These are phyloP conservation scores for Apodemia mormo DNA, from an alignment of 2,888 invertebrate species.

Conservation along the genomic window DNA sequence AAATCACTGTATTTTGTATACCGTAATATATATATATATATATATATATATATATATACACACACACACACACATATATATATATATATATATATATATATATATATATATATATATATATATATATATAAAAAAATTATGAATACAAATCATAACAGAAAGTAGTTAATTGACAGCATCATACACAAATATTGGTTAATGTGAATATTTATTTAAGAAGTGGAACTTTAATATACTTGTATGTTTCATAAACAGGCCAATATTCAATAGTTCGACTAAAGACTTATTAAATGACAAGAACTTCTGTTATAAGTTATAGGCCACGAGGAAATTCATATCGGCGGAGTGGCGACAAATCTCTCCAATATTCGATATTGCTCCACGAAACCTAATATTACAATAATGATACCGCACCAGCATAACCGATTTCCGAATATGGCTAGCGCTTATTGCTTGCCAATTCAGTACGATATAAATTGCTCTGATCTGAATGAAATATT, in stretches of 20 bases:
- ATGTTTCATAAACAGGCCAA: not conserved
- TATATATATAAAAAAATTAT: too few species aligned
- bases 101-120: too few species aligned
- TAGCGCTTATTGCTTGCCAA: not conserved
- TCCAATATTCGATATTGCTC: slow-evolving; percentile 12
- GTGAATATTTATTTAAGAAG: too few species aligned
- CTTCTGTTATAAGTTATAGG: not conserved
- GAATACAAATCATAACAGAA: too few species aligned
- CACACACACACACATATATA: too few species aligned
- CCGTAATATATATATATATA: too few species aligned
- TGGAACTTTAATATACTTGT: too few species aligned
- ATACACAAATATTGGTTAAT: too few species aligned
- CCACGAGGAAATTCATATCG: slow-evolving; percentile 2
- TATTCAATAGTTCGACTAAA: not conserved
- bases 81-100: too few species aligned
- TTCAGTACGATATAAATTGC: not conserved
- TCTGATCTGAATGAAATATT: slow-evolving; percentile 13
- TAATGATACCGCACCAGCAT: not conserved
- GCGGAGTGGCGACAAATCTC: slow-evolving; percentile 6
- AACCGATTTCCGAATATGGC: slow-evolving; percentile 11
- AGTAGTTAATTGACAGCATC: too few species aligned
- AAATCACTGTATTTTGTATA: too few species aligned
- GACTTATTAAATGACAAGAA: not conserved
- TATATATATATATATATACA: too few species aligned
- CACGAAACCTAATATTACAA: slow-evolving; percentile 12